These are phyloP conservation scores for Euphonia xanthogaster DNA, from an alignment of 2,797 vertebrate genomes.

Conservation along the genomic window DNA sequence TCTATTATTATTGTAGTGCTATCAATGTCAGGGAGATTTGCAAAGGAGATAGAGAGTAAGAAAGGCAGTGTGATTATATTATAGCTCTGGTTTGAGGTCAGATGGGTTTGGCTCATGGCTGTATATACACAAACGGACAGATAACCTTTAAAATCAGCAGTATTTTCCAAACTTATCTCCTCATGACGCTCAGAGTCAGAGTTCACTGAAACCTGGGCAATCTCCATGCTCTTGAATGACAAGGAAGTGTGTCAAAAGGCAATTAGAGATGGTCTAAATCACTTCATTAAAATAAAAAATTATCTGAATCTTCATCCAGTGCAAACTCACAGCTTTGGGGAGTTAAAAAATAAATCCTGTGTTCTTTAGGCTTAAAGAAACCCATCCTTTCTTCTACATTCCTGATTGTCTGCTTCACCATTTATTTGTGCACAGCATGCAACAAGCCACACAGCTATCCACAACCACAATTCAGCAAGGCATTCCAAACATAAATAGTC, in stretches of 20 bases:
- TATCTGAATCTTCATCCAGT: not conserved
- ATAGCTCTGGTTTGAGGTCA: constrained; percentile 6
- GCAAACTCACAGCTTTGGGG: not conserved
- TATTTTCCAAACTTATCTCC: constrained; percentile 33
- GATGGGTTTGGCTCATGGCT: not conserved
- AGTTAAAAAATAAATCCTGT: not conserved
- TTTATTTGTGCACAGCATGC: not conserved
- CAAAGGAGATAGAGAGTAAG: not conserved
- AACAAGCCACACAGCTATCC: not conserved
- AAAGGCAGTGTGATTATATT: not conserved
- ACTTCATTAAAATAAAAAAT: not conserved
- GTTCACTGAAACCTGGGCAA: constrained; percentile 16
- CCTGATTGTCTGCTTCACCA: not conserved
- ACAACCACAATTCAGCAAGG: not conserved
- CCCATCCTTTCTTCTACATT: not conserved
- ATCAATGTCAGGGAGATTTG: not conserved
- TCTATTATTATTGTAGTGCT: not conserved
- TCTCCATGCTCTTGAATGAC: not conserved
- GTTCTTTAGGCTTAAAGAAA: not conserved
- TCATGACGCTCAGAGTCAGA: not conserved
- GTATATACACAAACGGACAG: constrained; percentile 38
- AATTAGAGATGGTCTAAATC: not conserved
- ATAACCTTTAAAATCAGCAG: constrained; percentile 51
- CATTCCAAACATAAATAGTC: not conserved
- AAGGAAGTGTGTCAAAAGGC: not conserved